phyloP scores from a whole-genome alignment of 2,113 vertebrate genomes.

The Ascaphus truei region DNA sequence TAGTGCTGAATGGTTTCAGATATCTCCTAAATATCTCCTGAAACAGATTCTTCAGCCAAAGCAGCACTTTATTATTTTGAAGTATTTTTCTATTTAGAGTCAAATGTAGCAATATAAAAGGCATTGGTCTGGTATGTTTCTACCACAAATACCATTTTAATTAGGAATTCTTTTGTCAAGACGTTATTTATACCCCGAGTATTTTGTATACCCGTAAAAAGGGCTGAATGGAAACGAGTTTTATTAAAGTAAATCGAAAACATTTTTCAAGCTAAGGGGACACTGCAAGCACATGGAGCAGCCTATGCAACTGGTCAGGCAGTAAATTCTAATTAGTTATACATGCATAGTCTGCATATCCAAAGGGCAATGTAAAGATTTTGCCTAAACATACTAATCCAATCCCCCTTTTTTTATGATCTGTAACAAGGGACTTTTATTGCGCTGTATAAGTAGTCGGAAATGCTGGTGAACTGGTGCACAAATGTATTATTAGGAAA shows the following conservation, averaged over 20 bases:
- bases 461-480: constrained; percentile 35
- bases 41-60: too few relatives aligned
- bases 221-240: not conserved
- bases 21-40: too few relatives aligned
- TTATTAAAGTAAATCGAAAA: not conserved
- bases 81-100: too few relatives aligned
- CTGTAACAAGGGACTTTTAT: constrained; percentile 50
- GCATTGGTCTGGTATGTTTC: not conserved
- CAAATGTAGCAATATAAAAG: too few relatives aligned
- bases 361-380: constrained; percentile 21
- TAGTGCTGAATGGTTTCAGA: too few relatives aligned
- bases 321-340: constrained; percentile 43
- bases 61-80: too few relatives aligned
- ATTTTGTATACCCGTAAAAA: constrained; percentile 12
- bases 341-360: constrained; percentile 35
- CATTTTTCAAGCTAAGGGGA: not conserved
- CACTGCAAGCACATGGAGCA: not conserved
- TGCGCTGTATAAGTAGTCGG: constrained; percentile 39
- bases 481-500: constrained; percentile 19
- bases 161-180: constrained; percentile 16
- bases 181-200: constrained; percentile 13
- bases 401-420: constrained; percentile 51
- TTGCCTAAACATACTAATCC: constrained; percentile 49
- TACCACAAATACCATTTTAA: constrained; percentile 19
- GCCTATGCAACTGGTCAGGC: constrained; percentile 10